Evolutionary conservation across 2,888 invertebrate genomes (phyloP), one percentile per base, ranked within the genome.

Genomic region (Plagodis dolabraria): DNA sequence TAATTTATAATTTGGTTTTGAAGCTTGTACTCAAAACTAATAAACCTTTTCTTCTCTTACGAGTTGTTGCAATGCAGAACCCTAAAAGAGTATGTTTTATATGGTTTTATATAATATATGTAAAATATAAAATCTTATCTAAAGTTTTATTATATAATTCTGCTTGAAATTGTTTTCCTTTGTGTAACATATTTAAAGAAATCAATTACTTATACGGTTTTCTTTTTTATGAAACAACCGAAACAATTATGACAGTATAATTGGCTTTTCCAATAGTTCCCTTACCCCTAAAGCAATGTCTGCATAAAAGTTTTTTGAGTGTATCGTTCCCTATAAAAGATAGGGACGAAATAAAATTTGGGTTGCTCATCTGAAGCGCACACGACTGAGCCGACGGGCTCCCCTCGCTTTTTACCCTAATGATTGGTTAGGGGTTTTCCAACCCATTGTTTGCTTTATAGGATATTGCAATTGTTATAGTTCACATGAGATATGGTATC

Each of bases 391-490:
- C 47, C 47, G 51, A 61, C 60, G 68, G 68, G 69, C 65, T 72
- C 78, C 80, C 83, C 80, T 75, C 67, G 74, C 82, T 83, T 85
- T 85, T 82, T 76, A 76, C 80, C 81, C 81, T 85, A 85, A 85
- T 80, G 76, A 83, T 83, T 80, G 80, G 77, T 79, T 67, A 75
- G 77, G 81, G 85, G 85, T 79, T 78, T 79, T 75, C 79, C 77
- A 73, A 79, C 74, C 82, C 82, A 82, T 85, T 86, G 83, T 86
- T 86, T 86, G 79, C 77, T 83, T 82, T 79, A 72, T 71, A 78
- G 70, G 74, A 76, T 75, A 75, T 66, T 66, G 64, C 64, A 66
- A 65, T 63, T 62, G 63, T 60, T 64, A 65, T 62, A 66, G 64
- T 66, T 68, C 64, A 63, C 63, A 59, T 57, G 48, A 60, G 57